Evolutionary conservation across 2,888 invertebrate species (phyloP), one percentile per base, ranked within the genome.

Genomic region (Lamproptera curius): DNA sequence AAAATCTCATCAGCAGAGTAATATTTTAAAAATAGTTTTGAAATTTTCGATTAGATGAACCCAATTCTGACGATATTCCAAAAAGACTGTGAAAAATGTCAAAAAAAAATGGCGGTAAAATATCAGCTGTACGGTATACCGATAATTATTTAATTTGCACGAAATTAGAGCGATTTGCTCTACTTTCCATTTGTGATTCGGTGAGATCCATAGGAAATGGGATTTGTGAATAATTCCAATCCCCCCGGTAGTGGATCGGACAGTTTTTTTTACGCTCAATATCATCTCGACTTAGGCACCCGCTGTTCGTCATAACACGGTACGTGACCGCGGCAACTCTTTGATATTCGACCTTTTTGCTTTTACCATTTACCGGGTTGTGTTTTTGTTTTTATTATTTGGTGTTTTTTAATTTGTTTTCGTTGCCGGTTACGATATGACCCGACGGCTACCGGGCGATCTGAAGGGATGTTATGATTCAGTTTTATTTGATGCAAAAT

Each of bases 401-500:
- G 20, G 16, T 72, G 74, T 74, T 73, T 61, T 73, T 74, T 72
- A 73, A 76, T 78, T 78, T 73, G 74, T 76, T 83, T 82, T 77
- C 76, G 74, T 81, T 83, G 77, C 81, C 82, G 78, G 80, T 77
- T 75, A 84, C 81, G 82, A 83, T 81, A 80, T 81, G 74, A 80
- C 78, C 76, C 62, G 77, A 72, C 84, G 83, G 86, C 86, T 87
- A 86, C 86, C 70, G 86, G 81, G 72, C 80, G 76, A 66, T 67
- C 67, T 73, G 81, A 79, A 81, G 80, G 81, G 76, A 70, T 73
- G 73, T 77, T 79, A 78, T 86, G 81, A 86, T 83, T 85, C 78
- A 71, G 76, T 82, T 82, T 85, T 84, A 82, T 86, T 85, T 83
- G 37, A 86, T 85, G 86, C 85, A 83, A 86, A 86, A 86, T 83